Evolutionary conservation across 2,113 vertebrate genomes (phyloP), one percentile per base, ranked within the genome.

Genomic region (Gallinago jamesoni): DNA sequence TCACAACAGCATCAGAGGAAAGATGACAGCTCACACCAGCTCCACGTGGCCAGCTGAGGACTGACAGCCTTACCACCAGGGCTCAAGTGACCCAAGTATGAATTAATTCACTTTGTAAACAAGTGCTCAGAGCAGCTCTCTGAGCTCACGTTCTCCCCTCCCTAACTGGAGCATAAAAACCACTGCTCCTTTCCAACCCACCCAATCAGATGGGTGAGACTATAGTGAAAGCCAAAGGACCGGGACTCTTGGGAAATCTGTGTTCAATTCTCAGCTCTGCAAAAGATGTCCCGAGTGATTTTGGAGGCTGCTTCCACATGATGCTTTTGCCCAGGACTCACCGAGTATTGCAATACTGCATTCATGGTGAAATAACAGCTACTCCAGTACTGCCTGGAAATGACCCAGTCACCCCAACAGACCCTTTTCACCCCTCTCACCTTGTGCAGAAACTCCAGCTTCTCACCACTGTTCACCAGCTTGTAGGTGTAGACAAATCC

Each of bases 401-500:
- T 1, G 25, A 52, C 28, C 6, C 66, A 37, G 64, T 25, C 64
- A n/a, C 14, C 20, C 68, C 12, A 12, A n/a, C 10, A 31, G 12
- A 9, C 18, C 18, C 23, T 15, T 11, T 9, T 21, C 24, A 28
- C 0, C 30, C 43, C 50, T 91, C 98, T 92, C 95, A 99, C 99
- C 99, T 99, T 99, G 97, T 99, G 99, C 81, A 99, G 97, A 91
- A 99, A 99, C 96, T 99, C 99, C 94, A 99, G 98, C 96, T 99
- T 99, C 94, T 99, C 99, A 3, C 99, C 99, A 60, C 93, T 98
- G 19, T 98, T 98, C 45, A 97, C 97, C 66, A 99, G 98, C 25
- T 99, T 99, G 96, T 99, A 99, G 1, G 99, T 99, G 96, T 99
- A 99, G 91, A 99, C 99, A 90, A 99, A 99, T 9, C 99, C 99